Base-by-base conservation (phyloP, 2,888 invertebrate species). In the Parnassius smintheus region DNA sequence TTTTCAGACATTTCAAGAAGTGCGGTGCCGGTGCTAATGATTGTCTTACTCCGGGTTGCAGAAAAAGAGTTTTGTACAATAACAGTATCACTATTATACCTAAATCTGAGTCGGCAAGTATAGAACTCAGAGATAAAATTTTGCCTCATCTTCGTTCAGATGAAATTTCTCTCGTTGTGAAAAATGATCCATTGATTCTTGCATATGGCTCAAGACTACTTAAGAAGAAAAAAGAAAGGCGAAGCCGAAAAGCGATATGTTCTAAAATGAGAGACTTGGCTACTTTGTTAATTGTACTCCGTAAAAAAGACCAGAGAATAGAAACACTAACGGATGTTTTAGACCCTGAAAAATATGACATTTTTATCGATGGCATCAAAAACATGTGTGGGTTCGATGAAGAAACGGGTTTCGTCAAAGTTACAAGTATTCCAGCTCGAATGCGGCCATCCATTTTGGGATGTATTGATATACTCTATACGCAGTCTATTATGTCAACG, bases 231-330 rank as follows among this genome's bases (percentile, higher is more conserved):
- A 51, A 51, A 51, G 51, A 51, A 51, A 13, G 11, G 22, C 18
- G 48, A 60, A 59, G 53, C 53, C 50, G 61, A 56, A 64, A 64
- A 61, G 46, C 56, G 8, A 64, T 64, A 41, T 67, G 64, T 45
- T 67, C 67, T 11, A 65, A 62, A 62, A 64, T 67, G 62, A 65
- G 67, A 22, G 62, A 66, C 52, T 62, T 67, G 42, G 65, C 64
- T 48, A 64, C 54, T 49, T 42, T 65, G 44, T 64, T 67, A 49
- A 59, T 22, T 12, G n/a, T 63, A 12, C 2, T 63, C 0, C 62
- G 63, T 12, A 52, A 62, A 59, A 55, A 59, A 55, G 48, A 65
- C 42, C 9, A 46, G 13, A 25, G 25, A 18, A 61, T 67, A 46
- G 53, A 64, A 62, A 60, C 42, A n/a, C 52, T 63, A 49, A 56